Conservation (phyloP, 2,797 vertebrate genomes). For the Melanotaenia parkinsoni region DNA sequence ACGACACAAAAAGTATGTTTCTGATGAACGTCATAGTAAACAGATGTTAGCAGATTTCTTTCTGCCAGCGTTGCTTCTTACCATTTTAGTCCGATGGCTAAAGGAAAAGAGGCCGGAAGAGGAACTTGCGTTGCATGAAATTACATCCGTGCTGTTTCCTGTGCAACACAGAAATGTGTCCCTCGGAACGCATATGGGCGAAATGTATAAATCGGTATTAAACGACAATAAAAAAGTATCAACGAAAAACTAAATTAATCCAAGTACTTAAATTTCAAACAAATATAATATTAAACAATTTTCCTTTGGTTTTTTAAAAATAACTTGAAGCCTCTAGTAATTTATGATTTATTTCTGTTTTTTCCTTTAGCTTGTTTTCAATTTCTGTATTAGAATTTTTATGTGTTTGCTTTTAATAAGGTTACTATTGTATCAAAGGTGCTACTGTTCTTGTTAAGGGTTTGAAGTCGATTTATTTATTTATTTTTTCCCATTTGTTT, state of each 20-base stretch:
- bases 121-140: constrained; percentile 67
- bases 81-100: constrained; percentile 84
- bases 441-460: too few relatives aligned
- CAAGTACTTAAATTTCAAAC: background rate
- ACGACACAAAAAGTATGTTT: rapidly evolving
- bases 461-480: too few relatives aligned
- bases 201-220: too few relatives aligned
- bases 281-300: background rate
- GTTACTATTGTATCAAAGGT: too few relatives aligned
- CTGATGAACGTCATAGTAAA: background rate
- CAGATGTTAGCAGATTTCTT: constrained; percentile 82
- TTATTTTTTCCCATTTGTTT: too few relatives aligned
- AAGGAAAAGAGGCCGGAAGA: constrained; percentile 84
- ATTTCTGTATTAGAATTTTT: too few relatives aligned
- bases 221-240: background rate
- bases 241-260: background rate
- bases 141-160: constrained; percentile 62
- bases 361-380: background rate
- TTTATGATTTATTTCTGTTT: background rate
- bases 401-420: too few relatives aligned
- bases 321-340: background rate
- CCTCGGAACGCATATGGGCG: background rate
- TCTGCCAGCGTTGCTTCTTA: constrained; percentile 55
- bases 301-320: background rate
- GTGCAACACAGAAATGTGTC: constrained; percentile 64